phyloP scores from a whole-genome alignment of 2,797 vertebrate species.

The Meriones psammophilus region DNA sequence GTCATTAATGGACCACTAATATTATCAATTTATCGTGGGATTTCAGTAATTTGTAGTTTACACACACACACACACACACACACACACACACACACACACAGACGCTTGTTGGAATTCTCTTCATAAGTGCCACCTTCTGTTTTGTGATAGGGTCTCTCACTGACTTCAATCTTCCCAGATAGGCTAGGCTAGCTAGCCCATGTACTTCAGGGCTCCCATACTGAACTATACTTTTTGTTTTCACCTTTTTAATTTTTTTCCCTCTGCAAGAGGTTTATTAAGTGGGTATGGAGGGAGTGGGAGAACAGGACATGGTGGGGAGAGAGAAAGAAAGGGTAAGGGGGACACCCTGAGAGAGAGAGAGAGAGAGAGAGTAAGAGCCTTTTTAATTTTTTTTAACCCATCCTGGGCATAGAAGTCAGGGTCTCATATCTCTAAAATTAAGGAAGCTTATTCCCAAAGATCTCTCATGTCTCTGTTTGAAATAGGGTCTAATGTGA shows the following conservation, averaged over 20 bases:
- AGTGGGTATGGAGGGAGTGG: too few relatives aligned
- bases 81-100: too few relatives aligned
- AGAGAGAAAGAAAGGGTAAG: too few relatives aligned
- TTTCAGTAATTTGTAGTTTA: conserved; percentile 33
- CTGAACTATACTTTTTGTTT: neutral
- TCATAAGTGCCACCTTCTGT: neutral
- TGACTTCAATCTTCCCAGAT: neutral
- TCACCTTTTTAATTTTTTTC: neutral
- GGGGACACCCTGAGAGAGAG: too few relatives aligned
- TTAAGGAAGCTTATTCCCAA: neutral
- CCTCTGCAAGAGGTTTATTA: too few relatives aligned
- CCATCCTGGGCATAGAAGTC: neutral
- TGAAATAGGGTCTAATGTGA: neutral
- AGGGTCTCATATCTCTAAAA: neutral
- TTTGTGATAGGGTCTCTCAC: neutral
- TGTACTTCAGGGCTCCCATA: neutral
- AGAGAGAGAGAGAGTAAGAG: too few relatives aligned
- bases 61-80: too few relatives aligned
- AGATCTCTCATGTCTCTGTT: neutral
- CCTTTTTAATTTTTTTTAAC: neutral
- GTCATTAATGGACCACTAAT: conserved; percentile 25
- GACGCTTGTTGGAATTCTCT: neutral
- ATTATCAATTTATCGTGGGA: conserved; percentile 23
- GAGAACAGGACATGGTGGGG: too few relatives aligned
- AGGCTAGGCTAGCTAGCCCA: neutral